These are phyloP conservation scores for Pangasius djambal DNA, from an alignment of 2,797 vertebrate species.

Conservation along the genomic window DNA sequence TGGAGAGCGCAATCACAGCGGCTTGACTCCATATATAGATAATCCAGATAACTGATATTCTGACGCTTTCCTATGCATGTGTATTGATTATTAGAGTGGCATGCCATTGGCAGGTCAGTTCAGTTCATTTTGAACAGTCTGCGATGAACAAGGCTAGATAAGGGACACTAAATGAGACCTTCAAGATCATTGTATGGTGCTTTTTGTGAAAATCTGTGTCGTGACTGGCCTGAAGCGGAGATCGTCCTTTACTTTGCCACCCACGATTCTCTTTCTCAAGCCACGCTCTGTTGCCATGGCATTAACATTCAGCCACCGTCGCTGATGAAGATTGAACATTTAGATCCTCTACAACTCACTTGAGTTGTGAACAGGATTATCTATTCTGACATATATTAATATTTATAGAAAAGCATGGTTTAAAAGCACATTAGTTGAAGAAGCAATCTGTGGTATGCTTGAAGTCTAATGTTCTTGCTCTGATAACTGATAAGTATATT, in stretches of 20 bases:
- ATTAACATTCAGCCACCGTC: background rate
- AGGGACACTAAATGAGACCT: background rate
- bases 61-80: background rate
- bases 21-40: background rate
- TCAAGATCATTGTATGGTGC: slow-evolving; percentile 5
- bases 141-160: background rate
- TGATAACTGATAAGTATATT: background rate
- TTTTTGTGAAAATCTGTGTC: slow-evolving; percentile 18
- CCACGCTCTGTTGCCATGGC: slow-evolving; percentile 37
- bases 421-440: background rate
- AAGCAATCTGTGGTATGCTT: background rate
- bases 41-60: too few relatives aligned
- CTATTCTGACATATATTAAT: background rate
- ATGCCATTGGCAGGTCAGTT: background rate
- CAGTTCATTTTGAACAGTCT: background rate
- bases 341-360: background rate
- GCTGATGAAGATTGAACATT: background rate
- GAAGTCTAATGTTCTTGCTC: background rate
- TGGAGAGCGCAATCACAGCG: background rate
- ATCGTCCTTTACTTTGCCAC: background rate
- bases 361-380: too few relatives aligned
- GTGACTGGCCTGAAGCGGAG: slow-evolving; percentile 27
- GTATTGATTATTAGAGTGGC: background rate
- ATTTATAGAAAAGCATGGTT: background rate
- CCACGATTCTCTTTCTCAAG: slow-evolving; percentile 9